Evolutionary conservation across 2,113 vertebrate species (phyloP).

Genomic region (Grammomys dolichurus): DNA sequence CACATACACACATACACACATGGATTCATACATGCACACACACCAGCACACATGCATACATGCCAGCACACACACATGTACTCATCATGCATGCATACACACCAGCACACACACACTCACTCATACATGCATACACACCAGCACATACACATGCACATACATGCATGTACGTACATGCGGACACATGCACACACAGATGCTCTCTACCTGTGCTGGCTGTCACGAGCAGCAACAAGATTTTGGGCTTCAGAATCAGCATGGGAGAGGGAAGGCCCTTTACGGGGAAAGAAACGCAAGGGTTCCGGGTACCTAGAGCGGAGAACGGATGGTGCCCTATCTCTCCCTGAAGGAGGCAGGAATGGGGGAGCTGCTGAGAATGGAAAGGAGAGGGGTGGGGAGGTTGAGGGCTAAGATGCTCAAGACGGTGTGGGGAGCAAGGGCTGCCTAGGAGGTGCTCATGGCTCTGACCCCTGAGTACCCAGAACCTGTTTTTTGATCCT

Average conservation of each 20-base stretch:
- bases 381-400: not conserved
- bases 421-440: accelerated
- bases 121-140: not conserved
- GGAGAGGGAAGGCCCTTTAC: constrained; percentile 78
- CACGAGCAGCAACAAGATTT: constrained; percentile 71
- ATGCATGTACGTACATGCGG: no score
- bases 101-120: not conserved
- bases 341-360: constrained; percentile 71
- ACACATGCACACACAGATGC: not conserved
- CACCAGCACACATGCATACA: not conserved
- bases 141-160: no score
- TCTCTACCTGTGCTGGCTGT: constrained; percentile 79
- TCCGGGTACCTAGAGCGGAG: constrained; percentile 83
- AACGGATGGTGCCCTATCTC: constrained; percentile 80
- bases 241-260: constrained; percentile 30
- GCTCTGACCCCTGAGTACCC: not conserved
- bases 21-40: no score
- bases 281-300: constrained; percentile 84
- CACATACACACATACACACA: no score
- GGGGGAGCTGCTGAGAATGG: not conserved
- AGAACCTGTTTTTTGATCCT: accelerated
- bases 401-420: not conserved
- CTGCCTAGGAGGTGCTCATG: not conserved
- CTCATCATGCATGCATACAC: no score
- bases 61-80: not conserved